Percentiles rank a stretch among this genome's conserved stretches.
phyloP scores from a whole-genome alignment of 2,888 invertebrate genomes.

The Encarsia formosa region DNA sequence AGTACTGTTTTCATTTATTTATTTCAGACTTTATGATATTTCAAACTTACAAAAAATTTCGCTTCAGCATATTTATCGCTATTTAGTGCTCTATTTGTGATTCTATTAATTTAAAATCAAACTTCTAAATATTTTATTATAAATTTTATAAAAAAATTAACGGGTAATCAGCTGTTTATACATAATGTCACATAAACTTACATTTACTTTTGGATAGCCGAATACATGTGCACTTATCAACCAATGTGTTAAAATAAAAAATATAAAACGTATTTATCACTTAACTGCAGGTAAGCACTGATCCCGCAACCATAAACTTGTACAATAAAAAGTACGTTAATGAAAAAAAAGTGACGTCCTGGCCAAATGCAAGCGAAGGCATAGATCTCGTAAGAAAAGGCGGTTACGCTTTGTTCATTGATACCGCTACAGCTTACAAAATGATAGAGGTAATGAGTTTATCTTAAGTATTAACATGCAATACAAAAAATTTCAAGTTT shows the following conservation, averaged over 20 bases:
- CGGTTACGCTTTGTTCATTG: conserved; percentile 68
- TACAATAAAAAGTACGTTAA: conserved; percentile 55
- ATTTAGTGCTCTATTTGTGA: too few species aligned
- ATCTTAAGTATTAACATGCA: background rate
- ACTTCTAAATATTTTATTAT: too few species aligned
- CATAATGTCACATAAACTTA: too few species aligned
- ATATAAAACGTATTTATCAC: too few species aligned
- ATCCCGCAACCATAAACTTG: conserved; percentile 58
- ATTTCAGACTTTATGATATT: background rate
- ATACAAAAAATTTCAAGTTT: background rate
- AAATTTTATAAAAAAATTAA: too few species aligned
- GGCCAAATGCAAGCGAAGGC: conserved; percentile 55
- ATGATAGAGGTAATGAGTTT: conserved; percentile 54
- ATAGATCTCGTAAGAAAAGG: conserved; percentile 60
- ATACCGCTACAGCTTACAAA: conserved; percentile 64
- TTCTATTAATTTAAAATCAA: too few species aligned
- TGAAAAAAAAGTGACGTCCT: conserved; percentile 14
- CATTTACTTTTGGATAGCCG: too few species aligned
- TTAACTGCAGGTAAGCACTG: conserved; percentile 57
- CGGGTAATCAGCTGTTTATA: too few species aligned
- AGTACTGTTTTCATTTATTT: background rate
- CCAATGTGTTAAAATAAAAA: background rate
- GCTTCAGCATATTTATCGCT: too few species aligned
- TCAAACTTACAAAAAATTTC: too few species aligned
- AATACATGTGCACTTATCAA: too few species aligned